These are phyloP conservation scores for Troglohyphantes excavatus DNA, from an alignment of 2,888 invertebrate species.

Conservation along the genomic window DNA sequence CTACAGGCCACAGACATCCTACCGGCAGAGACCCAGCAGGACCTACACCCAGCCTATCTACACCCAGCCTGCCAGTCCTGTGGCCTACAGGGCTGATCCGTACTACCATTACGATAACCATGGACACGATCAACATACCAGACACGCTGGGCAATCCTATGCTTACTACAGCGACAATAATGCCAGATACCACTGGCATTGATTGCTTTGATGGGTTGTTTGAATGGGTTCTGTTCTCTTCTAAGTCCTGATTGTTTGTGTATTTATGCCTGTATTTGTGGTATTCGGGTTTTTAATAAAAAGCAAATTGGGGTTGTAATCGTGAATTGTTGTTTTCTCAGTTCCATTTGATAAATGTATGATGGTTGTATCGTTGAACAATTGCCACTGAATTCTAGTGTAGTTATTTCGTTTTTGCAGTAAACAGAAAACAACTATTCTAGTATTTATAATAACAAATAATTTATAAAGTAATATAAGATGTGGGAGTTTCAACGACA, in stretches of 20 bases:
- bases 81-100: conserved; percentile 24
- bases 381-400: too few species aligned
- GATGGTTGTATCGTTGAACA: too few species aligned
- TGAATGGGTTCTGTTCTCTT: background rate
- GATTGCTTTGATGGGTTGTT: too few species aligned
- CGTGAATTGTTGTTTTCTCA: too few species aligned
- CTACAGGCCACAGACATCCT: conserved; percentile 22
- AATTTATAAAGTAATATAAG: too few species aligned
- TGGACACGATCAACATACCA: conserved; percentile 22
- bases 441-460: too few species aligned
- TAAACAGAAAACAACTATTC: too few species aligned
- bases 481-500: too few species aligned
- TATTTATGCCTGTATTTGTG: conserved; percentile 21
- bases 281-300: conserved; percentile 39
- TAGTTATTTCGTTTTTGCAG: too few species aligned
- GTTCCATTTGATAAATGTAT: too few species aligned
- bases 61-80: conserved; percentile 4
- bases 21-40: conserved; percentile 53
- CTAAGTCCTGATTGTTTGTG: background rate
- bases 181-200: conserved; percentile 57
- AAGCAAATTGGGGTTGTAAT: conserved; percentile 35
- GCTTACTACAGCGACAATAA: conserved; percentile 42
- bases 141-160: conserved; percentile 43
- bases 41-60: conserved; percentile 51
- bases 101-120: conserved; percentile 47